Conservation (phyloP, 2,888 invertebrate genomes). For the Panopea generosa region DNA sequence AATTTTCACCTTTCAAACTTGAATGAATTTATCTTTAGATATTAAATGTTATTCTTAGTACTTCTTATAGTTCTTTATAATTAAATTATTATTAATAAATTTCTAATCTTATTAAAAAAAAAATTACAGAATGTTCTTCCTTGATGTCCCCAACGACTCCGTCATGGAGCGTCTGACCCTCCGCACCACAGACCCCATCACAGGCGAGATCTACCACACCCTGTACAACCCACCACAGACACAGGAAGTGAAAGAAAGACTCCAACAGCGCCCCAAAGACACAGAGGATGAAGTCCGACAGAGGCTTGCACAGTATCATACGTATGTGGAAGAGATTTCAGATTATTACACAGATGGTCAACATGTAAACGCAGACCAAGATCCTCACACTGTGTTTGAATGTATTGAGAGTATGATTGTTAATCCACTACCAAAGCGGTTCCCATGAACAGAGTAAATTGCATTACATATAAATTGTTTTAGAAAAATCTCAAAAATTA, state of each 20-base stretch:
- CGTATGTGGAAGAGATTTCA: slow-evolving; percentile 81
- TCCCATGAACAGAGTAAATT: slow-evolving; percentile 38
- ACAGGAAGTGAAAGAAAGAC: slow-evolving; percentile 81
- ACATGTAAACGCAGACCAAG: slow-evolving; percentile 84
- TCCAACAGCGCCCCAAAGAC: slow-evolving; percentile 78
- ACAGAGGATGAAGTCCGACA: slow-evolving; percentile 76
- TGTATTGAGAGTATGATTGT: slow-evolving; percentile 84
- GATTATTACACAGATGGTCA: slow-evolving; percentile 82
- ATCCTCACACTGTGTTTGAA: slow-evolving; percentile 85
- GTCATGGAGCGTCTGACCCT: slow-evolving; percentile 84
- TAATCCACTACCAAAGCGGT: slow-evolving; percentile 82
- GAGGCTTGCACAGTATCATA: slow-evolving; percentile 78
- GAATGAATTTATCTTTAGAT: too few species aligned
- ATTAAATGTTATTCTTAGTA: too few species aligned
- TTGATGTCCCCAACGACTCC: slow-evolving; percentile 84
- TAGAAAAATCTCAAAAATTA: too few species aligned
- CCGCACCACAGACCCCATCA: slow-evolving; percentile 83
- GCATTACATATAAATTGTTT: too few species aligned
- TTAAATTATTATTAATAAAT: too few species aligned
- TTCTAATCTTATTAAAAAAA: too few species aligned
- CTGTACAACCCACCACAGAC: slow-evolving; percentile 84
- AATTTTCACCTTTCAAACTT: too few species aligned
- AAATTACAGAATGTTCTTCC: slow-evolving; percentile 84
- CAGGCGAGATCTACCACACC: slow-evolving; percentile 84
- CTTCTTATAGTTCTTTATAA: too few species aligned